phyloP scores from a whole-genome alignment of 2,113 vertebrate genomes.

The Campylomormyrus tamandua region DNA sequence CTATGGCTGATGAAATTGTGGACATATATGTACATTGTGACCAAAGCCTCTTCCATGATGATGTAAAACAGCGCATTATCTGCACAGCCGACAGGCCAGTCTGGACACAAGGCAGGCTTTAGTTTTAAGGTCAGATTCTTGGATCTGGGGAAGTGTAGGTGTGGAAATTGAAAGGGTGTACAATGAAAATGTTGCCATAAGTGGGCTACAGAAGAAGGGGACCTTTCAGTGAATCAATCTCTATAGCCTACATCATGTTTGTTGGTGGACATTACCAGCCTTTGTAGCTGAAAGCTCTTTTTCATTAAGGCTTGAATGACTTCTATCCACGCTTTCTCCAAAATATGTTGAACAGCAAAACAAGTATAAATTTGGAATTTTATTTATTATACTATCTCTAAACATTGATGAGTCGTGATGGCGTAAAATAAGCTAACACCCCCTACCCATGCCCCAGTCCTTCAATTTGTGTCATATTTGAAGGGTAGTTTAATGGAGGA shows the following conservation, averaged over 20 bases:
- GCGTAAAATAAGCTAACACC: constrained; percentile 23
- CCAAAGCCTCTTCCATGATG: constrained; percentile 17
- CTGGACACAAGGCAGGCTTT: constrained; percentile 4
- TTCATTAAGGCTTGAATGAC: background rate
- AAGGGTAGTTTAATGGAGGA: constrained; percentile 47
- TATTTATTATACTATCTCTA: background rate
- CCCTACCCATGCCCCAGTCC: background rate
- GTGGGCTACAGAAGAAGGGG: constrained; percentile 47
- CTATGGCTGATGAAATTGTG: background rate
- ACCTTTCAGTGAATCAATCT: constrained; percentile 31
- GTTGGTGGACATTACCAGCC: background rate
- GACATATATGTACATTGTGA: constrained; percentile 15
- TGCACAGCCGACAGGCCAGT: background rate
- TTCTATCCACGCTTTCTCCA: background rate
- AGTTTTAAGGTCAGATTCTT: constrained; percentile 43
- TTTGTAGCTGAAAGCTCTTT: background rate
- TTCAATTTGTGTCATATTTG: constrained; percentile 11
- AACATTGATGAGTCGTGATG: background rate
- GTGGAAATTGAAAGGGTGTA: constrained; percentile 37
- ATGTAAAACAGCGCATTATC: constrained; percentile 30
- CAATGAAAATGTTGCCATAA: constrained; percentile 39
- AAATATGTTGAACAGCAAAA: background rate
- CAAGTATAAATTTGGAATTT: background rate
- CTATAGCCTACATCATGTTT: background rate
- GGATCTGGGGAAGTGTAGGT: constrained; percentile 45